Percentiles rank a stretch among this genome's conserved stretches.
Evolutionary conservation across 1,140 invertebrate genomes (phyloP).

Genomic region (Drosophila ananassae): DNA sequence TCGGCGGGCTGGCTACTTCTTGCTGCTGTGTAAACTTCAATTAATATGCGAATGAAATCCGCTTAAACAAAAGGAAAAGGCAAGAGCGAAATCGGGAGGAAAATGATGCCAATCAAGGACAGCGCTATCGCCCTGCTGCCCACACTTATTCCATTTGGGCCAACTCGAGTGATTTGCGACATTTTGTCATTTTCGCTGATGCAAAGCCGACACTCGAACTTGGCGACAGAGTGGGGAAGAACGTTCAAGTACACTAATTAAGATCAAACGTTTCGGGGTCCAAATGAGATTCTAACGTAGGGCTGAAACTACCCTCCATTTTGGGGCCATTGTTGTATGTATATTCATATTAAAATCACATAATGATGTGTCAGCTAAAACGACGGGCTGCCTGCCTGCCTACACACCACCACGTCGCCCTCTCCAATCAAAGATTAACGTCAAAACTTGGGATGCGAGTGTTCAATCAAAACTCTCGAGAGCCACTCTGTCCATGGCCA

Average conservation of each 20-base stretch:
- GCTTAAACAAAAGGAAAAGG: conserved; percentile 70
- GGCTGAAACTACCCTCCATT: conserved; percentile 27
- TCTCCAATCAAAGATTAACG: conserved; percentile 74
- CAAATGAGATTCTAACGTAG: conserved; percentile 70
- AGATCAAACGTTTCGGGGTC: conserved; percentile 71
- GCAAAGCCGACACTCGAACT: conserved; percentile 72
- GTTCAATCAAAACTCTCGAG: conserved; percentile 70
- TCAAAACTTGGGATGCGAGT: conserved; percentile 75
- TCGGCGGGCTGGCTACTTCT: conserved; percentile 36
- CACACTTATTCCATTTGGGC: conserved; percentile 3
- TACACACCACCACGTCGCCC: background rate
- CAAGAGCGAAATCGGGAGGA: conserved; percentile 20
- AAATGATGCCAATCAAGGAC: conserved; percentile 71
- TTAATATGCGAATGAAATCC: conserved; percentile 80
- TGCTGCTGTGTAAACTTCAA: conserved; percentile 74
- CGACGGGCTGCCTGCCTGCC: conserved; percentile 16
- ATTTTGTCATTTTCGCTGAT: conserved; percentile 80
- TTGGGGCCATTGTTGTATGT: conserved; percentile 39
- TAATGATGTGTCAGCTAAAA: conserved; percentile 79
- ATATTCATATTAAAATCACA: conserved; percentile 78
- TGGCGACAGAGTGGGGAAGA: conserved; percentile 19
- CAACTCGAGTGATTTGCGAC: conserved; percentile 69
- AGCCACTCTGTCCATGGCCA: conserved; percentile 7
- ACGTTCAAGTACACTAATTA: conserved; percentile 81
- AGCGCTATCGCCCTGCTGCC: background rate